Evolutionary conservation across 2,888 invertebrate genomes (phyloP), one percentile per base, ranked within the genome.

Genomic region (Buathra laborator): DNA sequence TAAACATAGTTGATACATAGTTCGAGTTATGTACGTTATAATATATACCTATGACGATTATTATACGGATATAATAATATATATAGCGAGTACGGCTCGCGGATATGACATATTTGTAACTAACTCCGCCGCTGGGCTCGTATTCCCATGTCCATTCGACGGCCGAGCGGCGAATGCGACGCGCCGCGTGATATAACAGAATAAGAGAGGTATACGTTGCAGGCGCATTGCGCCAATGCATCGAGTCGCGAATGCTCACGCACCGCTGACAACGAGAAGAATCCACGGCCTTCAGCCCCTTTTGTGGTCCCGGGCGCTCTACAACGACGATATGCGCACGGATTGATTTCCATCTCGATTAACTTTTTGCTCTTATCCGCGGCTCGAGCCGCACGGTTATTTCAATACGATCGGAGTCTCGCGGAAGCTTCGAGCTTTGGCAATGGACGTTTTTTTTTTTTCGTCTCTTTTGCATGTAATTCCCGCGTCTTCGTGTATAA

Each of bases 221-320:
- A 56, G 56, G 4, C 56, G 75, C 44, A 64, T 75, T 70, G 85
- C 77, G 76, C 56, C 68, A 43, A 81, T 70, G 48, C 56, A 77
- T 77, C 68, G 76, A 70, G 29, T 81, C 56, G 62, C 16, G 51
- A 4, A 77, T 77, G 84, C 81, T 48, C 76, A 67, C 80, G 72
- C 48, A 48, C 74, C 53, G 71, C 51, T 59, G 64, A 56, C 68
- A 59, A 78, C 66, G 29, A 56, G 62, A 64, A 68, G 51, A 68
- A 76, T 32, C 44, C 46, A 56, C 74, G 82, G 78, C 84, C 84
- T 85, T 85, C 84, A 68, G 68, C 16, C 74, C 78, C 82, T 82
- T 85, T 85, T 78, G 78, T 64, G 82, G 78, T 85, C 56, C 64
- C 62, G 59, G 66, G 12, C 46, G 1, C 37, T 43, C 37, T 43